A percentile compares a stretch with the other conserved stretches of the same genome.
Evolutionary conservation across 2,113 vertebrate genomes (phyloP).

Genomic region (Lophius piscatorius): DNA sequence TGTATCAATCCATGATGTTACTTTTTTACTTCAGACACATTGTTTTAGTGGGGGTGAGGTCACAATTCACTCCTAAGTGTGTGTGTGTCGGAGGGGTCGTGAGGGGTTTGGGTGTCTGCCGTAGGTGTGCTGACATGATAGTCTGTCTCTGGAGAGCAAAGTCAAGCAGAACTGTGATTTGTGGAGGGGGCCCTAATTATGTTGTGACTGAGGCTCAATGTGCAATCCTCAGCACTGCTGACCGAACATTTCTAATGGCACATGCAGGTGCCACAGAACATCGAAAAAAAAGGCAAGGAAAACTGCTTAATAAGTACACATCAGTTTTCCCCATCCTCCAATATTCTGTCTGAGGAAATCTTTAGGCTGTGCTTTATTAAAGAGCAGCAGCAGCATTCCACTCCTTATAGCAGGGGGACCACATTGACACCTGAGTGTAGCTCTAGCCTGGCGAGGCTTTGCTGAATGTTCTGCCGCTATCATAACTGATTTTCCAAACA

Average conservation of each 20-base stretch:
- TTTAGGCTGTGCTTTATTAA: constrained; percentile 49
- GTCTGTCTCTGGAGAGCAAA: constrained; percentile 63
- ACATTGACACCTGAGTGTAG: constrained; percentile 29
- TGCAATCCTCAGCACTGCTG: constrained; percentile 74
- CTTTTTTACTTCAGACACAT: too few relatives aligned
- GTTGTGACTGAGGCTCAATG: constrained; percentile 43
- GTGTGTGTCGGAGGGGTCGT: constrained; percentile 29
- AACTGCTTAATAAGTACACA: constrained; percentile 63
- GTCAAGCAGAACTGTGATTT: constrained; percentile 68
- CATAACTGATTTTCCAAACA: constrained; percentile 38
- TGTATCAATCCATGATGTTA: too few relatives aligned
- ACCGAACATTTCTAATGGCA: constrained; percentile 63
- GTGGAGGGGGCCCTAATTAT: constrained; percentile 63
- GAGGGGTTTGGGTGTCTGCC: constrained; percentile 3
- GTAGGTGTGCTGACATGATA: constrained; percentile 53
- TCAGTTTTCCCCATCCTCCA: constrained; percentile 22
- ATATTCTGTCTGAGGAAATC: constrained; percentile 41
- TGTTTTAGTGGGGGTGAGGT: too few relatives aligned
- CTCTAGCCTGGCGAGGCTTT: constrained; percentile 25
- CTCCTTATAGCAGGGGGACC: constrained; percentile 36
- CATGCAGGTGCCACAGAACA: constrained; percentile 57
- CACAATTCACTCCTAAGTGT: background rate
- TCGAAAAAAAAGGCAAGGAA: constrained; percentile 32
- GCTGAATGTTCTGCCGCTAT: constrained; percentile 23
- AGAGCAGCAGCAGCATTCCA: constrained; percentile 27